These are phyloP conservation scores for Dendrocopos noguchii DNA, from an alignment of 2,113 vertebrate genomes.

Conservation along the genomic window DNA sequence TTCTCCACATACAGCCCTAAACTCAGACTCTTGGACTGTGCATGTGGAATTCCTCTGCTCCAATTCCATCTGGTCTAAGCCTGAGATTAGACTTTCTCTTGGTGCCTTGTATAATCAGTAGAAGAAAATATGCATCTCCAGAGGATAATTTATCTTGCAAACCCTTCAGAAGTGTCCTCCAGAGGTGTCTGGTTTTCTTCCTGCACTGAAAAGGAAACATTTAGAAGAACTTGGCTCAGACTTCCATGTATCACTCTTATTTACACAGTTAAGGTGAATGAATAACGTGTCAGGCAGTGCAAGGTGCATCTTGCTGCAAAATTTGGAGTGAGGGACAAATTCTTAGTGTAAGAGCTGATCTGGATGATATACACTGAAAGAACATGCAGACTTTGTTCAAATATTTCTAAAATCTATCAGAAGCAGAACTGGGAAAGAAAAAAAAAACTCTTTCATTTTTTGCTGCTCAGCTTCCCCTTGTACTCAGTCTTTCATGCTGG, in stretches of 20 bases:
- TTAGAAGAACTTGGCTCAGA: not conserved
- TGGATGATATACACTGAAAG: not conserved
- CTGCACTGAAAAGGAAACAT: not conserved
- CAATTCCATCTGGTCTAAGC: not conserved
- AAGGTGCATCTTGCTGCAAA: not conserved
- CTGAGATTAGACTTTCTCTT: not conserved
- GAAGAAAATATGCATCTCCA: accelerated
- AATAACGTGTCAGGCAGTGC: not conserved
- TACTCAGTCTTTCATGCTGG: not conserved
- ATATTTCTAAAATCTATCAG: not conserved
- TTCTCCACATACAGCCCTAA: not conserved
- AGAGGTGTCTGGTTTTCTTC: not conserved
- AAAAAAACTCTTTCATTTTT: accelerated
- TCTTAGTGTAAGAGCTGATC: not conserved
- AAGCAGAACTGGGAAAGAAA: not conserved
- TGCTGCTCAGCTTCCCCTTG: not conserved
- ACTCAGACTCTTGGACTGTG: not conserved
- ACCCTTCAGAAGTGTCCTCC: not conserved
- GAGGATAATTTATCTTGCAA: not conserved
- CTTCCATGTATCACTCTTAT: accelerated
- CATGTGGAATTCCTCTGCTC: not conserved
- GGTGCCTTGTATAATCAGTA: not conserved
- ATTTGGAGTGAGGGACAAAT: not conserved
- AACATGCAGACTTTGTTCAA: not conserved
- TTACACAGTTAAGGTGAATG: not conserved